phyloP scores from a whole-genome alignment of 2,797 vertebrate genomes.

The Acanthis flammea region DNA sequence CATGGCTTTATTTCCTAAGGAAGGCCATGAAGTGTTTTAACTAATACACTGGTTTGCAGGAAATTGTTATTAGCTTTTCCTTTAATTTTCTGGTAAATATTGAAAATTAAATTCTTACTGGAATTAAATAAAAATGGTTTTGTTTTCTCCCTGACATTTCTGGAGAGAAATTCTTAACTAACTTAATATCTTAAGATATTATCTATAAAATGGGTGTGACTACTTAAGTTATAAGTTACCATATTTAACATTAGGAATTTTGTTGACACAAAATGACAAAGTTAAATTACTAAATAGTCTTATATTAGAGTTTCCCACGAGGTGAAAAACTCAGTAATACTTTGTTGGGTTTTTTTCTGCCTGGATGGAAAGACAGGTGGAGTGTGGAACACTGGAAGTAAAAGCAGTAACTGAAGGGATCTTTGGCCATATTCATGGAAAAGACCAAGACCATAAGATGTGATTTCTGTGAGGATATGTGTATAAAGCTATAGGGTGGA shows the following conservation, averaged over 20 bases:
- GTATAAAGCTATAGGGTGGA: background rate
- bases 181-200: background rate
- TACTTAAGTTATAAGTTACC: background rate
- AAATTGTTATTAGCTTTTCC: background rate
- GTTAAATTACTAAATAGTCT: background rate
- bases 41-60: background rate
- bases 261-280: background rate
- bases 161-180: background rate
- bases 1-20: background rate
- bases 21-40: background rate
- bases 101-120: background rate
- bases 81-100: background rate
- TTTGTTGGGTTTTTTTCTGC: background rate
- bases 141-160: background rate
- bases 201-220: background rate
- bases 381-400: background rate
- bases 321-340: background rate
- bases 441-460: background rate
- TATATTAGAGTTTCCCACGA: background rate
- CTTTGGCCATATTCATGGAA: background rate
- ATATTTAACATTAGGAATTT: background rate
- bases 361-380: background rate
- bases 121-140: background rate
- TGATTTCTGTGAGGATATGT: background rate
- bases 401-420: background rate